phyloP scores from a whole-genome alignment of 2,888 invertebrate species.

The Drosophila trichaetosa region DNA sequence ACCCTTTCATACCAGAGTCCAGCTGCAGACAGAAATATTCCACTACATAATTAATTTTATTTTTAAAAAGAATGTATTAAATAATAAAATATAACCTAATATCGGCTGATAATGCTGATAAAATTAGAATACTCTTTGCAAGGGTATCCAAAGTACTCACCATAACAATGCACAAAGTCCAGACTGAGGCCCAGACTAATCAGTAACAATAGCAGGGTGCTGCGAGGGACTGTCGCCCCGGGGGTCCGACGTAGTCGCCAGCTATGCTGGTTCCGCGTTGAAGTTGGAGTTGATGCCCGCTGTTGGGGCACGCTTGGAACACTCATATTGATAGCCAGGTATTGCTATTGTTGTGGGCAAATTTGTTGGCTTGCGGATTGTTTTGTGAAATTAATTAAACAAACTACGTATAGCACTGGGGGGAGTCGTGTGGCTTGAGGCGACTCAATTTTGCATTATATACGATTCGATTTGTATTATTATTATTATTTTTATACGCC shows the following conservation, averaged over 20 bases:
- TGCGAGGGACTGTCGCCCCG: constrained; percentile 42
- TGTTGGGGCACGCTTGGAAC: constrained; percentile 74
- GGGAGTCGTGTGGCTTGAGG: constrained; percentile 40
- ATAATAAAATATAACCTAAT: neutral
- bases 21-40: neutral
- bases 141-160: constrained; percentile 59
- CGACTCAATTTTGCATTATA: constrained; percentile 64
- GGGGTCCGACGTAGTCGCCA: constrained; percentile 41
- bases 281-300: constrained; percentile 60
- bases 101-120: neutral
- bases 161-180: constrained; percentile 71
- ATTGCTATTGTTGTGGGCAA: constrained; percentile 54
- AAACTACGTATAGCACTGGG: constrained; percentile 62
- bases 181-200: constrained; percentile 68
- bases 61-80: neutral
- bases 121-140: neutral
- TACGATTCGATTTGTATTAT: constrained; percentile 43
- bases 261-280: constrained; percentile 24
- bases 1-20: neutral
- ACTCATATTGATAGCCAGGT: constrained; percentile 77
- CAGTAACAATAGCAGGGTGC: constrained; percentile 60
- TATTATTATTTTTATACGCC: constrained; percentile 43
- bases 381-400: constrained; percentile 75
- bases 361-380: constrained; percentile 47
- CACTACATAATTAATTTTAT: no score